A percentile compares a stretch with the other conserved stretches of the same genome.
phyloP scores from a whole-genome alignment of 2,888 invertebrate species.

The Pyrgus malvae region DNA sequence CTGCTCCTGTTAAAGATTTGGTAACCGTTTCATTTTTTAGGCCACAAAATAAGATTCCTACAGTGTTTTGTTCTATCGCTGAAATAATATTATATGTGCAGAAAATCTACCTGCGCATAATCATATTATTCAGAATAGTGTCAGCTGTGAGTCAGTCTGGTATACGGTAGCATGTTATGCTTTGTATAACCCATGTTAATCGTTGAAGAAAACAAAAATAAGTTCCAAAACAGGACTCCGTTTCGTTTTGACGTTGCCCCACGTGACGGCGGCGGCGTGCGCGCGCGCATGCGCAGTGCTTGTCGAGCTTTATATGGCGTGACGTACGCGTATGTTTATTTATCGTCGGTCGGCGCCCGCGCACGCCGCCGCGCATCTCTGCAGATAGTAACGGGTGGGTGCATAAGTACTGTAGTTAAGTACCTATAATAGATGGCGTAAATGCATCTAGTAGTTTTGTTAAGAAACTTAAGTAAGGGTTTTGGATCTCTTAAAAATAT shows the following conservation, averaged over 20 bases:
- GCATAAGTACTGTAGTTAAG: conserved; percentile 1
- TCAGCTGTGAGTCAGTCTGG: too few relatives aligned
- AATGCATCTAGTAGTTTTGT: neutral
- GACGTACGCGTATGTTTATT: conserved; percentile 61
- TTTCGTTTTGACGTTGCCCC: conserved; percentile 47
- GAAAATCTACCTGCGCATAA: neutral
- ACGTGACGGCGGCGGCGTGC: conserved; percentile 48
- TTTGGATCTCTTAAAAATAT: too few relatives aligned
- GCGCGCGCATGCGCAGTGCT: conserved; percentile 46
- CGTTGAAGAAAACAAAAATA: conserved; percentile 3
- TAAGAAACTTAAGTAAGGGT: neutral
- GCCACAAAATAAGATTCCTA: too few relatives aligned
- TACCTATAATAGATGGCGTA: neutral
- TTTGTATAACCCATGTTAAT: conserved; percentile 15
- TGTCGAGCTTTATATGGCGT: conserved; percentile 62
- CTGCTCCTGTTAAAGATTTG: too few relatives aligned
- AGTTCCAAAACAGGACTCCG: conserved; percentile 12
- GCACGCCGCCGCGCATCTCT: conserved; percentile 16
- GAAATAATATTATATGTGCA: too few relatives aligned
- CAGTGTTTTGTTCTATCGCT: too few relatives aligned
- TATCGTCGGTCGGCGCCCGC: conserved; percentile 46
- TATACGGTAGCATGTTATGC: neutral
- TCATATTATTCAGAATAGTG: neutral
- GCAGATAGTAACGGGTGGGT: conserved; percentile 4
- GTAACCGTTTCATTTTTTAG: too few relatives aligned